Conservation (phyloP, 1,140 invertebrate species). For the Bombus waltoni region DNA sequence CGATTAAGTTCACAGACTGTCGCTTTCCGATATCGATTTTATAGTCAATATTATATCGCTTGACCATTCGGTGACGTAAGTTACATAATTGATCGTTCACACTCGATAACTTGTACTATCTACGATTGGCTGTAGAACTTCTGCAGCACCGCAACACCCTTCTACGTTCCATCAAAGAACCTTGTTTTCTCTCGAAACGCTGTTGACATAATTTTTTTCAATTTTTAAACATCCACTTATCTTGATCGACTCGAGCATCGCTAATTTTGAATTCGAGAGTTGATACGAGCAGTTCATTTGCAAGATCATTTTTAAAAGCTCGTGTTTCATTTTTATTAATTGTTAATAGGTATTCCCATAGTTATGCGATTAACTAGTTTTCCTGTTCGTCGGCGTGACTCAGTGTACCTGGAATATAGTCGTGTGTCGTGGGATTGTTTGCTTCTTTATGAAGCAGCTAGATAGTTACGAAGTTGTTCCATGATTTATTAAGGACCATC, state of each 20-base stretch:
- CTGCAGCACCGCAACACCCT: neutral
- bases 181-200: neutral
- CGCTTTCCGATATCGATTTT: constrained; percentile 51
- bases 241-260: too few relatives aligned
- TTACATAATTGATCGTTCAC: neutral
- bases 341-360: too few relatives aligned
- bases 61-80: neutral
- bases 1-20: constrained; percentile 65
- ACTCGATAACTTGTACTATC: neutral
- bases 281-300: too few relatives aligned
- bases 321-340: too few relatives aligned
- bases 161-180: neutral
- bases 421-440: neutral
- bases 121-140: too few relatives aligned
- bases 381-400: neutral
- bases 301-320: too few relatives aligned
- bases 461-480: neutral
- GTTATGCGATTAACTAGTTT: neutral
- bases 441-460: neutral
- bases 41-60: neutral
- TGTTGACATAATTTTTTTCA: neutral
- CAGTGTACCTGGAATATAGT: neutral
- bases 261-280: too few relatives aligned
- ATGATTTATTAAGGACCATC: neutral
- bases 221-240: neutral